Evolutionary conservation across 2,113 vertebrate genomes (phyloP).

Genomic region (Eurystomus gularis): DNA sequence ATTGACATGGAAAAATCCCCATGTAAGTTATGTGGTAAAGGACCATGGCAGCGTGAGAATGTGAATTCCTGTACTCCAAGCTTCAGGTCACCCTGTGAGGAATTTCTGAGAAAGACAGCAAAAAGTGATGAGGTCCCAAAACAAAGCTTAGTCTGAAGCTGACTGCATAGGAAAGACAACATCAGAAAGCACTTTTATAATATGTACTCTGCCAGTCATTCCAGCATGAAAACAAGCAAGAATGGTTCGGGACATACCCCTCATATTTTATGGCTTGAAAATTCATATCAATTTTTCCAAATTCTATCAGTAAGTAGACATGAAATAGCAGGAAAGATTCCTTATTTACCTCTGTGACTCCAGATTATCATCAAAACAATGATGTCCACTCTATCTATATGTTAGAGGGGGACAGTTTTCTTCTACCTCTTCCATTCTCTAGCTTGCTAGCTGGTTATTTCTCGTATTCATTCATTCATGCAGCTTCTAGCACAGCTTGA

Average conservation of each 20-base stretch:
- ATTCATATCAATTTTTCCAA: not conserved
- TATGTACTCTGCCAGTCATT: not conserved
- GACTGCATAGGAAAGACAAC: not conserved
- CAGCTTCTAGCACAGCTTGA: not conserved
- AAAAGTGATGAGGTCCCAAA: not conserved
- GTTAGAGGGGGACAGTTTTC: not conserved
- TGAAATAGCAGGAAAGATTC: not conserved
- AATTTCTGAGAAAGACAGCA: not conserved
- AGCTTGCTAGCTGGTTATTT: not conserved
- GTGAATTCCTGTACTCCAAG: not conserved
- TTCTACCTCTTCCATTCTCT: not conserved
- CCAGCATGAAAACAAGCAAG: not conserved
- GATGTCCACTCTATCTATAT: fast-evolving
- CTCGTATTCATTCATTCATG: not conserved
- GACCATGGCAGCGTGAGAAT: not conserved
- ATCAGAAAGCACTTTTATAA: not conserved
- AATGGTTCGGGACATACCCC: not conserved
- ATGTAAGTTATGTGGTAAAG: not conserved
- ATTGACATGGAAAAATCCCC: not conserved
- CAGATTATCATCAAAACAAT: not conserved
- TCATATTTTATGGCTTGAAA: not conserved
- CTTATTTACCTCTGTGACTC: not conserved
- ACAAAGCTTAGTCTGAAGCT: not conserved
- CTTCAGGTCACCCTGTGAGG: not conserved
- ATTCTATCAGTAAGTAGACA: not conserved